phyloP scores from a whole-genome alignment of 2,888 invertebrate genomes.

The Ophraella communa region DNA sequence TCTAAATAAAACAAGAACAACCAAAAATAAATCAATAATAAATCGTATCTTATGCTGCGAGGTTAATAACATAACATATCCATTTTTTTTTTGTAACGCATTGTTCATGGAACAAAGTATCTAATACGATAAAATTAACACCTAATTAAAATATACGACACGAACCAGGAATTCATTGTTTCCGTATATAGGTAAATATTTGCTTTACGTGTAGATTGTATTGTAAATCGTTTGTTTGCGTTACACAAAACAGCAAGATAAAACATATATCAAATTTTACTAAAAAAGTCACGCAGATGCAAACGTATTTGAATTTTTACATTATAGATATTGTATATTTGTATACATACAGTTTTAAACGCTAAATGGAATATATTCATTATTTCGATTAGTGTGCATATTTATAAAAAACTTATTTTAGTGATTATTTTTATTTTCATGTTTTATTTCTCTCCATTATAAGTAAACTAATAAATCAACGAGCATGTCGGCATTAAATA shows the following conservation, averaged over 20 bases:
- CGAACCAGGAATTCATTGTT: background rate
- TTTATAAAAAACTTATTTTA: too few relatives aligned
- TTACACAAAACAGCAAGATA: background rate
- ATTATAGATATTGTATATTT: too few relatives aligned
- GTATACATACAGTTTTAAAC: too few relatives aligned
- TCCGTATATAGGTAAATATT: background rate
- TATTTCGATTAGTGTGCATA: too few relatives aligned
- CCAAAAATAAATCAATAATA: too few relatives aligned
- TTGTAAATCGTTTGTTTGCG: conserved; percentile 13
- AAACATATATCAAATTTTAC: background rate
- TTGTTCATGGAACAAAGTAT: background rate
- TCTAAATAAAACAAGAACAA: too few relatives aligned
- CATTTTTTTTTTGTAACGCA: background rate
- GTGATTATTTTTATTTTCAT: too few relatives aligned
- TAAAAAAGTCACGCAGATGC: background rate
- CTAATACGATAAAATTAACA: background rate
- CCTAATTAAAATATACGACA: background rate
- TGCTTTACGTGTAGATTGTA: conserved; percentile 13
- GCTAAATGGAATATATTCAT: too few relatives aligned
- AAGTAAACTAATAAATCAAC: conserved; percentile 27
- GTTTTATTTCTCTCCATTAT: conserved; percentile 4
- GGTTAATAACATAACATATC: too few relatives aligned
- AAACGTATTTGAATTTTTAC: background rate
- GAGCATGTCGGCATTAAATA: conserved; percentile 21
- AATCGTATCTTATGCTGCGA: too few relatives aligned